Conservation (phyloP, 1,140 invertebrate species). For the Euwallacea fornicatus region DNA sequence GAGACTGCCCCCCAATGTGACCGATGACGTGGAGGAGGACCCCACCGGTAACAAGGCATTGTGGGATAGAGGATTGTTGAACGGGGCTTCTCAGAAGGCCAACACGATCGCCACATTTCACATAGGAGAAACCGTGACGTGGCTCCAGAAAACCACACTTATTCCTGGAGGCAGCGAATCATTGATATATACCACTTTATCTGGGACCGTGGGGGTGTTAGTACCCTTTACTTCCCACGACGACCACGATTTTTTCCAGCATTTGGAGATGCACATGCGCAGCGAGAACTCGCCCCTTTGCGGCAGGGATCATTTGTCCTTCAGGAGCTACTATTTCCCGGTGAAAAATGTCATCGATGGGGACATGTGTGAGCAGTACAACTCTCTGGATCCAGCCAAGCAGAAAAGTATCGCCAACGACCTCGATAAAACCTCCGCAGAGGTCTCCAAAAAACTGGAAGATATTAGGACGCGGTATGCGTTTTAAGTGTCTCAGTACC, state of each 20-base stretch:
- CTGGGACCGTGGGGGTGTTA: constrained; percentile 93
- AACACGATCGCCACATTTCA: constrained; percentile 92
- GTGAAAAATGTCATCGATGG: constrained; percentile 99
- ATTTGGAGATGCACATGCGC: constrained; percentile 99
- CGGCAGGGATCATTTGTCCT: constrained; percentile 96
- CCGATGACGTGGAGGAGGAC: constrained; percentile 98
- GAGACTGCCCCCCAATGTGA: constrained; percentile 84
- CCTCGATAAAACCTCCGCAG: constrained; percentile 90
- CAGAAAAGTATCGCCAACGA: constrained; percentile 95
- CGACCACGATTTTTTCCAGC: constrained; percentile 99
- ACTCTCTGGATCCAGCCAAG: constrained; percentile 89
- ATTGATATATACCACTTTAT: constrained; percentile 93
- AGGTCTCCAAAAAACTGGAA: constrained; percentile 95
- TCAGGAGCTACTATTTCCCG: constrained; percentile 96
- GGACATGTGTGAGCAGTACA: constrained; percentile 98
- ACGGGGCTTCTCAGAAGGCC: constrained; percentile 89
- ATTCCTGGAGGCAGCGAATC: constrained; percentile 97
- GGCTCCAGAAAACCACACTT: constrained; percentile 90
- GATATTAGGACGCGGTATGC: constrained; percentile 93
- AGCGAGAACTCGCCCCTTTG: constrained; percentile 95
- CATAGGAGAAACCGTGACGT: constrained; percentile 92
- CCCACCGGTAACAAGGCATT: constrained; percentile 97
- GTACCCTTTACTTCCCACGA: constrained; percentile 98
- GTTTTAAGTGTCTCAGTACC: constrained; percentile 66
- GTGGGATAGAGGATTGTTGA: constrained; percentile 83